These are phyloP conservation scores for Lycophotia porphyrea DNA, from an alignment of 2,888 invertebrate genomes.

Conservation along the genomic window DNA sequence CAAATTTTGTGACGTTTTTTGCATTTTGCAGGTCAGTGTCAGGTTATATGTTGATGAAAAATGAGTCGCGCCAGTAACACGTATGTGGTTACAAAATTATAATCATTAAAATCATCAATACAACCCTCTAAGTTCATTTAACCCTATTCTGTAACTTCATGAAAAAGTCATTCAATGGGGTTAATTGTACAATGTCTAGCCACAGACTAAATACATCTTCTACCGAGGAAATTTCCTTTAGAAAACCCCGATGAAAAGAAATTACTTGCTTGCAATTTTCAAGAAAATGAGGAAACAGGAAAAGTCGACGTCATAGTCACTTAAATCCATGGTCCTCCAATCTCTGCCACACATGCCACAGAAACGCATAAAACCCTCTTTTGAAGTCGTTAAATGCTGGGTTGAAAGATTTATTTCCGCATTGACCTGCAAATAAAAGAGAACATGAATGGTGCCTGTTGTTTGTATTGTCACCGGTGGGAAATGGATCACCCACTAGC, in stretches of 20 bases:
- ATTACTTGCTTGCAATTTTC: background rate
- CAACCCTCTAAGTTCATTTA: too few relatives aligned
- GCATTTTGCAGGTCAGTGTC: too few relatives aligned
- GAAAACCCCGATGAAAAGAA: background rate
- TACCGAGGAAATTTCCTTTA: background rate
- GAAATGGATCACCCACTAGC: slow-evolving; percentile 53
- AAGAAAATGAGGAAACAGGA: background rate
- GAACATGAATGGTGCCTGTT: slow-evolving; percentile 45
- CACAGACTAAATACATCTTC: background rate
- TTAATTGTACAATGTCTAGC: background rate
- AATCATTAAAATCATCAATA: too few relatives aligned
- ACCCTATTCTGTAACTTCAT: too few relatives aligned
- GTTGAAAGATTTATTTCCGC: slow-evolving; percentile 43
- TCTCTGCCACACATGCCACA: slow-evolving; percentile 3
- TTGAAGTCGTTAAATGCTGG: slow-evolving; percentile 12
- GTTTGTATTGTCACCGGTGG: slow-evolving; percentile 51
- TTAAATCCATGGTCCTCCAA: background rate
- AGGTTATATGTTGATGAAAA: too few relatives aligned
- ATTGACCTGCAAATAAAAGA: slow-evolving; percentile 47
- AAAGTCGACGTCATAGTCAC: too few relatives aligned
- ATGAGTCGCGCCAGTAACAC: too few relatives aligned
- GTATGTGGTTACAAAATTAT: too few relatives aligned
- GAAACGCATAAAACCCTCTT: slow-evolving; percentile 7
- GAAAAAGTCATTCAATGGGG: too few relatives aligned
- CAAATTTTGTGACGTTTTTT: too few relatives aligned